Base-by-base conservation (phyloP, 92 coral and sea anemone genomes). In the Diadumene lineata region DNA sequence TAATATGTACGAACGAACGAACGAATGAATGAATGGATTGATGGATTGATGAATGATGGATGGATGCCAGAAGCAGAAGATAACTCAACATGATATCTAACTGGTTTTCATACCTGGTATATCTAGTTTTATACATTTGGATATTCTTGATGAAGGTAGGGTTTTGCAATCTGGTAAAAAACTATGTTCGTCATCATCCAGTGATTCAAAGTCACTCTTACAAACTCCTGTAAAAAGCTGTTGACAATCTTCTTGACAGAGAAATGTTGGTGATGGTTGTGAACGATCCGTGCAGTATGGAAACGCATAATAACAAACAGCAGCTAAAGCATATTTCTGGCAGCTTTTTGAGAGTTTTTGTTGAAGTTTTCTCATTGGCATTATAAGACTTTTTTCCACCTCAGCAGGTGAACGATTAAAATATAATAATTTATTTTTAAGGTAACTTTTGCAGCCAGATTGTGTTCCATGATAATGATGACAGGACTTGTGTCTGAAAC, bases 181-280 rank as follows among this genome's bases (percentile, higher is more conserved):
- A 48, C 64, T 81, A 26, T 60, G 75, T 34, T 86, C 66, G 16
- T 68, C 80, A 17, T 74, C 81, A 63, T 72, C 50, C 61, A 60
- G 66, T 19, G 82, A 84, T 67, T 55, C 76, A 80, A 94, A 88
- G 64, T 88, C 98, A 53, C 75, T 64, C 25, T 75, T 60, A 53
- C 98, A 94, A 27, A 91, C 92, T 64, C 84, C 86, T 28, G 69
- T 69, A 38, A 86, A 83, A 17, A 94, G 69, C 63, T 81, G 72
- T 61, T 88, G 85, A 50, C 98, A 94, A 82, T 94, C 98, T 53
- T 88, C 85, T 28, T 76, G 86, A 61, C 98, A 94, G 2, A 94
- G 71, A 53, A 79, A 80, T 24, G 76, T 68, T 25, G 97, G 91
- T 1, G 72, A 85, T 26, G 94, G 97, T 46, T 86, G 82, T 17